Base-by-base conservation (phyloP, 1,140 invertebrate species). In the Scaptomyza hsui region DNA sequence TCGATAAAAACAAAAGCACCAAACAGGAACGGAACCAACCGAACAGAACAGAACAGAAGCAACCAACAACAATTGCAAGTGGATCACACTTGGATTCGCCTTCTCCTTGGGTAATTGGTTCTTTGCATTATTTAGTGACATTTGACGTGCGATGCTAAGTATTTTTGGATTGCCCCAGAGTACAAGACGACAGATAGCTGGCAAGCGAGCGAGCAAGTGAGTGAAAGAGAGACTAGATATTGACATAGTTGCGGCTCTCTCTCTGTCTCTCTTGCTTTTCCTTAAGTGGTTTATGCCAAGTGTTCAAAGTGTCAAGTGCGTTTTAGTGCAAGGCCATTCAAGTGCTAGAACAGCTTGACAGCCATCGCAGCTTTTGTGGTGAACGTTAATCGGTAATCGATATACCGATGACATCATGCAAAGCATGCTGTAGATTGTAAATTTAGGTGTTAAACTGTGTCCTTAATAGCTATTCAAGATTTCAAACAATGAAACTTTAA, bases 41-140 rank as follows among this genome's bases (percentile, higher is more conserved):
- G n/a, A n/a, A n/a, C n/a, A n/a, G n/a, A n/a, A n/a, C n/a, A n/a
- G n/a, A n/a, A n/a, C n/a, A 47, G 52, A 15, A 57, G 39, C 19
- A 41, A 57, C 48, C 26, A 21, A 53, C 32, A 39, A 18, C 26
- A 60, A n/a, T 48, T 65, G 61, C 72, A 75, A 75, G 60, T 71
- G 72, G 55, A 61, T 62, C 60, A 72, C 53, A 72, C 53, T 69
- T 61, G 63, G 55, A 29, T 68, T 76, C 52, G 63, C 26, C 45
- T 59, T 57, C 49, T 37, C 19, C 41, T 39, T 67, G 32, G 21
- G 57, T 62, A 75, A 67, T 72, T 75, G 69, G 56, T 72, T 65
- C 56, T 61, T 39, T 72, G 51, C 42, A 75, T 72, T 72, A 60
- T 72, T 72, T 72, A 71, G 68, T 57, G 62, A 71, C 68, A 57